Percentiles rank a stretch among this genome's conserved stretches.
Conservation (phyloP, 2,797 vertebrate genomes). For the Leptatherina wallacei region DNA sequence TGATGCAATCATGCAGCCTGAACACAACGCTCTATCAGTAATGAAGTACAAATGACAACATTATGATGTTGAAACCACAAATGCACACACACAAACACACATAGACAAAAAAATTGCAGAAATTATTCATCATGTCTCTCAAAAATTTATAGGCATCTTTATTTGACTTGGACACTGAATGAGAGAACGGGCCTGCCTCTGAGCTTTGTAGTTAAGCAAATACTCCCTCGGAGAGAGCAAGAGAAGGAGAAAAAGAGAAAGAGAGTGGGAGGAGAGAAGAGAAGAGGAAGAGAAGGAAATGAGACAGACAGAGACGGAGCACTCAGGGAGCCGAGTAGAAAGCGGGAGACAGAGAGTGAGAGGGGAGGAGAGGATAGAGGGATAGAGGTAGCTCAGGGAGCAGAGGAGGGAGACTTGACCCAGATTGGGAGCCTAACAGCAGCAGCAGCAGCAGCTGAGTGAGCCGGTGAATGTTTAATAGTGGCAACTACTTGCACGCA, state of each 20-base stretch:
- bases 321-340: constrained; percentile 33
- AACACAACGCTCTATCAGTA: constrained; percentile 17
- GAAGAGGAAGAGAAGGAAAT: constrained; percentile 37
- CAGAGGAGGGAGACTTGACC: constrained; percentile 80
- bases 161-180: constrained; percentile 76
- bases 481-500: constrained; percentile 65
- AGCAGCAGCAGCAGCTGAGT: constrained; percentile 78
- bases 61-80: constrained; percentile 8
- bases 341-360: constrained; percentile 35
- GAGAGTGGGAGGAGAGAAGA: constrained; percentile 30
- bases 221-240: constrained; percentile 54
- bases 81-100: constrained; percentile 1
- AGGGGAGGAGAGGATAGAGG: constrained; percentile 59
- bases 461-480: constrained; percentile 83
- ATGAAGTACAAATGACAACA: constrained; percentile 35
- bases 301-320: constrained; percentile 38
- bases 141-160: constrained; percentile 78
- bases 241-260: constrained; percentile 15
- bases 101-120: constrained; percentile 43
- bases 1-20: constrained; percentile 12
- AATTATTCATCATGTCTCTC: constrained; percentile 74
- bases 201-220: constrained; percentile 75
- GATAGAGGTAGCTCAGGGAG: constrained; percentile 77
- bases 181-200: constrained; percentile 63
- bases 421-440: constrained; percentile 80